These are phyloP conservation scores for Myopa testacea DNA, from an alignment of 2,888 invertebrate species.

Conservation along the genomic window DNA sequence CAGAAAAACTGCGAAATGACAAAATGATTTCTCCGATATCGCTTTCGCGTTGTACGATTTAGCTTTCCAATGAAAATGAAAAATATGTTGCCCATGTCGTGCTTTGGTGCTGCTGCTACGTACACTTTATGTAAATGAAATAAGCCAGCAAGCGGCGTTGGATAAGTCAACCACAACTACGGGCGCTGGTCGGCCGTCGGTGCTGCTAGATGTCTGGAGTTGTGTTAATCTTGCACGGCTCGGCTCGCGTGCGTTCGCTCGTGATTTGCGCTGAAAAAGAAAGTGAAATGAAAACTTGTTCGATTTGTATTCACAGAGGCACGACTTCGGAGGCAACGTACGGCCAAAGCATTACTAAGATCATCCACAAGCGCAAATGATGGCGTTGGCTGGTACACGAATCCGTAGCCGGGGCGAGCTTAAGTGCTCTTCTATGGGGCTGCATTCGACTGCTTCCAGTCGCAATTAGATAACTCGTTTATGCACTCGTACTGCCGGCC, in stretches of 20 bases:
- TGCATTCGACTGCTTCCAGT: background rate
- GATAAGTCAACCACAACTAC: background rate
- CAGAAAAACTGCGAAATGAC: background rate
- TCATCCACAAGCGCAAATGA: background rate
- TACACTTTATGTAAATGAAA: constrained; percentile 53
- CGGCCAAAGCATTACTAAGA: constrained; percentile 14
- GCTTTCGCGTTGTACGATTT: constrained; percentile 22
- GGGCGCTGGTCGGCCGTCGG: background rate
- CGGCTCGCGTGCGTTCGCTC: background rate
- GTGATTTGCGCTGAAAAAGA: constrained; percentile 63
- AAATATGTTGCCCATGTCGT: constrained; percentile 10
- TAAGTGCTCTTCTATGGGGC: background rate
- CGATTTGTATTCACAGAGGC: constrained; percentile 30
- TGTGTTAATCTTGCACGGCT: constrained; percentile 1
- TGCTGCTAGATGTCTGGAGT: constrained; percentile 19
- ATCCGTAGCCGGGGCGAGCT: background rate
- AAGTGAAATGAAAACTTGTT: constrained; percentile 64
- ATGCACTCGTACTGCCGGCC: background rate
- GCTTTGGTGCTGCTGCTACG: constrained; percentile 25
- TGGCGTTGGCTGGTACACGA: background rate
- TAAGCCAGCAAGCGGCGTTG: constrained; percentile 46
- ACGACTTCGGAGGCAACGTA: constrained; percentile 17
- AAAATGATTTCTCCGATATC: constrained; percentile 34
- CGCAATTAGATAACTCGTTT: constrained; percentile 22
- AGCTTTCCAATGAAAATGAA: constrained; percentile 35